Base-by-base conservation (phyloP, 2,797 vertebrate genomes). In the Mus caroli region DNA sequence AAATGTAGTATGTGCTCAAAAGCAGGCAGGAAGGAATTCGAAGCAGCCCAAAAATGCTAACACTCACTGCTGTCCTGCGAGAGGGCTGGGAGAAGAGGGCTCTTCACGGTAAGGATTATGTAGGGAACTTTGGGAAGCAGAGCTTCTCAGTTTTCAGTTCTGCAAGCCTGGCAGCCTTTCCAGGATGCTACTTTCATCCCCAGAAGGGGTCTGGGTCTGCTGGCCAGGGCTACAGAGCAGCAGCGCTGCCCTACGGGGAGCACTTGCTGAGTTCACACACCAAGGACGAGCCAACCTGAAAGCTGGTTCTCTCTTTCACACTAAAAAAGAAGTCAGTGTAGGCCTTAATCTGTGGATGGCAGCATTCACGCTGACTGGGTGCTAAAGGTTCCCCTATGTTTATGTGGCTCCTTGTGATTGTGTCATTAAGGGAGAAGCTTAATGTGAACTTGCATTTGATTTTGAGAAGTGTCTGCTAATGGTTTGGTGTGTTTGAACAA, bases 1-100 rank as follows among this genome's bases (percentile, higher is more conserved):
- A 99, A 99, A 99, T 98, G 99, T 99, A 99, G 99, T 98, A 99
- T 99, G 99, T 98, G 99, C 99, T 99, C 99, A 98, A 98, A 98
- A 99, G 99, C 99, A 98, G 98, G 99, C 99, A 99, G 99, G 99
- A 98, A 99, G 99, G 99, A 99, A 99, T 99, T 99, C 98, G 98
- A 99, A 99, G 99, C 99, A 99, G 99, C 99, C 97, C 98, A 99
- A 99, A 99, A 99, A 99, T 99, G 99, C 99, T 99, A 99, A 99
- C 99, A 99, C 99, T 99, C 98, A 98, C 99, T 99, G 99, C 98
- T 98, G 98, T 98, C 98, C 98, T 97, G 97, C 97, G 88, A 98
- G 98, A 97, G 99, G 98, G 98, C 99, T 98, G 99, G 97, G 97
- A 97, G 98, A 96, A 97, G 97, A 96, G 98, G 97, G 97, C 97